phyloP scores from a whole-genome alignment of 2,888 invertebrate genomes.

The Cataglyphis livida region DNA sequence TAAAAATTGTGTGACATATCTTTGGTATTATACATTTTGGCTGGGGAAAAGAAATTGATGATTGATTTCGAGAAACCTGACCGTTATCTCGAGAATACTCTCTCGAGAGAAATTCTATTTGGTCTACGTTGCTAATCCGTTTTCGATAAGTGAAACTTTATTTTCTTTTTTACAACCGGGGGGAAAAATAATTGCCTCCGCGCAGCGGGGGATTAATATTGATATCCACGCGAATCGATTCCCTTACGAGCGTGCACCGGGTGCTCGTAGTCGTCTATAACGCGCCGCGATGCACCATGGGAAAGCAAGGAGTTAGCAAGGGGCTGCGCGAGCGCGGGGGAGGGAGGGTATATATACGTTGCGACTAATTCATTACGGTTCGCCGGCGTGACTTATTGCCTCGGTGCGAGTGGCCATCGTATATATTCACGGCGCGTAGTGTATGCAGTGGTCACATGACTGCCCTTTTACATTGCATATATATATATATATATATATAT shows the following conservation, averaged over 20 bases:
- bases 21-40: not conserved
- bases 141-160: conserved; percentile 31
- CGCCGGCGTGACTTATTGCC: conserved; percentile 73
- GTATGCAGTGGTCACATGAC: conserved; percentile 15
- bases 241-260: conserved; percentile 3
- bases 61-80: not conserved
- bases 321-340: conserved; percentile 18
- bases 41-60: not conserved
- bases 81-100: not conserved
- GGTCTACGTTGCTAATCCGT: conserved; percentile 20
- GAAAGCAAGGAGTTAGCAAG: conserved; percentile 43
- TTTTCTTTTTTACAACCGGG: not conserved
- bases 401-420: conserved; percentile 30
- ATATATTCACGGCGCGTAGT: not conserved
- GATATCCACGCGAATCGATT: conserved; percentile 35
- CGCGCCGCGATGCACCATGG: conserved; percentile 44
- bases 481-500: not conserved
- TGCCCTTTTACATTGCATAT: conserved; percentile 30
- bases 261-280: conserved; percentile 37
- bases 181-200: conserved; percentile 21
- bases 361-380: conserved; percentile 73
- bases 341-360: conserved; percentile 40
- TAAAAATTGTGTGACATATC: not conserved
- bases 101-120: not conserved
- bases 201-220: conserved; percentile 14